Conservation (phyloP, 2,888 invertebrate species). For the Caenorhabditis sinica region DNA sequence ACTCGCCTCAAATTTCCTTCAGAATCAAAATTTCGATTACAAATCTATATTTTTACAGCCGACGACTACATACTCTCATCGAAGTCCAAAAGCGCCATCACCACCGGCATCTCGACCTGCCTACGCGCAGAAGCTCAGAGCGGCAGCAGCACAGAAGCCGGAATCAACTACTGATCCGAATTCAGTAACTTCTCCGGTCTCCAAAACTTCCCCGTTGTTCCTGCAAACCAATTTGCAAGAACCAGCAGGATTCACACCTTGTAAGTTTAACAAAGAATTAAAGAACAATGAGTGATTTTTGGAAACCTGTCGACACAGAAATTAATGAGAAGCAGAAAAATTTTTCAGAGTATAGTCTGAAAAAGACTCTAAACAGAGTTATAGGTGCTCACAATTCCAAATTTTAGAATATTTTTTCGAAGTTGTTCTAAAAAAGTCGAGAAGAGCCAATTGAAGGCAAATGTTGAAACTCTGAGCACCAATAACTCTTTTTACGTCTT, state of each 20-base stretch:
- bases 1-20: not conserved
- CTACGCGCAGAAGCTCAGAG: conserved; percentile 62
- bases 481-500: too few relatives aligned
- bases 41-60: conserved; percentile 53
- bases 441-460: too few relatives aligned
- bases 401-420: too few relatives aligned
- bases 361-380: too few relatives aligned
- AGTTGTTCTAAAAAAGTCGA: too few relatives aligned
- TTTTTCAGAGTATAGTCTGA: too few relatives aligned
- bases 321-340: not conserved
- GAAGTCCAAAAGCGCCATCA: conserved; percentile 40
- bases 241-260: conserved; percentile 62
- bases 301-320: too few relatives aligned
- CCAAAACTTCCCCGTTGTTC: conserved; percentile 47
- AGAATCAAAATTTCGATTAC: not conserved
- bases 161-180: not conserved
- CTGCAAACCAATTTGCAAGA: conserved; percentile 43
- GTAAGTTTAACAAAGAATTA: too few relatives aligned
- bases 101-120: conserved; percentile 60
- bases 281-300: too few relatives aligned
- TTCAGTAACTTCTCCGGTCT: not conserved
- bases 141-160: conserved; percentile 38
- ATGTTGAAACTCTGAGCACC: too few relatives aligned
- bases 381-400: too few relatives aligned
- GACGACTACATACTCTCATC: conserved; percentile 55